Evolutionary conservation across 2,113 vertebrate species (phyloP), one percentile per base, ranked within the genome.

Genomic region (Hippocampus comes): DNA sequence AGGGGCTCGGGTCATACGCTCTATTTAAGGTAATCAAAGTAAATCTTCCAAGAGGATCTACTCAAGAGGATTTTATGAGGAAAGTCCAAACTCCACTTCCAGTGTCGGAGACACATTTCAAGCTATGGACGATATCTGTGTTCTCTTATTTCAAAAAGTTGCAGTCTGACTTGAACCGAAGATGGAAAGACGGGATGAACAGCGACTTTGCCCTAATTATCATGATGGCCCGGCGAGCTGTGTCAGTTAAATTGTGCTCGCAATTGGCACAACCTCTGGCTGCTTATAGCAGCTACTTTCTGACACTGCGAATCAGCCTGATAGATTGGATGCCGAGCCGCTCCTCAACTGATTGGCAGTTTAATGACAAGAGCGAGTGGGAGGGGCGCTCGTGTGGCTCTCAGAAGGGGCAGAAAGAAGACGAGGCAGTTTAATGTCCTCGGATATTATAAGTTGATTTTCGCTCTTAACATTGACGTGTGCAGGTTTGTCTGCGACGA

Each of bases 301-400:
- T 91, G 90, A 92, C 91, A 92, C 89, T 85, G 89, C 86, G 86
- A 91, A 92, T 93, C 91, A 89, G 75, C 71, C 65, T 93, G 93
- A 94, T 91, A 82, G 91, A 93, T 92, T 91, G 85, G 86, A 74
- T 89, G 83, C 79, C 77, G 60, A 75, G 73, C 75, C 77, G 75
- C 81, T 88, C 80, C 81, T 76, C 76, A 76, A 83, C 75, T 91
- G 91, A 92, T 88, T 92, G 92, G 84, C 91, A 92, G 82, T 70
- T 91, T 91, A 90, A 91, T 87, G 89, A 88, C 84, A 85, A 73
- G 78, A 77, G 59, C 72, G 72, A 27, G 80, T 74, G 82, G 80
- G 77, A 65, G 42, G 55, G 78, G 56, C 10, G n/a, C 1, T 48
- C 2, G 15, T 10, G 43, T 30, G 27, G 30, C 34, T 49, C 12